Evolutionary conservation across 2,113 vertebrate species (phyloP).

Genomic region (Okapia johnstoni): DNA sequence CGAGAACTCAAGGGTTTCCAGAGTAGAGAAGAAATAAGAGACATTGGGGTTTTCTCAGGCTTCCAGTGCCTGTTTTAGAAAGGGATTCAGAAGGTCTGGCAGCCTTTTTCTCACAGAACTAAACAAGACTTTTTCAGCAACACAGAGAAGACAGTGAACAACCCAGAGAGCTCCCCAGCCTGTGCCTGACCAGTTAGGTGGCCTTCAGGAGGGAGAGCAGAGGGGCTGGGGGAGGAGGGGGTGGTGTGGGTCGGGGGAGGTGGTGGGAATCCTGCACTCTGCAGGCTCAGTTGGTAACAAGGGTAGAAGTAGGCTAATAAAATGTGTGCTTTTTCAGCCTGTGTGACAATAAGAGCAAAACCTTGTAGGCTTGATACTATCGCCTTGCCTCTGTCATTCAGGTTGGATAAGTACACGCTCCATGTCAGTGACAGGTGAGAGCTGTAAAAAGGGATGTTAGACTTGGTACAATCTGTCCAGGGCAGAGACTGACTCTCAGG

Average conservation of each 20-base stretch:
- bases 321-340: neutral
- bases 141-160: neutral
- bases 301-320: neutral
- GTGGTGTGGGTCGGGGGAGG: no score
- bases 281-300: neutral
- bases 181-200: neutral
- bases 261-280: neutral
- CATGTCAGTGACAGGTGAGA: neutral
- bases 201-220: neutral
- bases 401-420: neutral
- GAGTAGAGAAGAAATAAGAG: neutral
- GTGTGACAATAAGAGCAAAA: neutral
- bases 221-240: neutral
- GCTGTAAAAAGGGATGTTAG: neutral
- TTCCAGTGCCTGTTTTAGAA: neutral
- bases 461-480: neutral
- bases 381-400: neutral
- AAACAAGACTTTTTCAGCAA: neutral
- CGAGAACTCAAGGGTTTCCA: neutral
- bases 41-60: neutral
- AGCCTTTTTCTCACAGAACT: neutral
- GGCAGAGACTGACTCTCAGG: neutral
- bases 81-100: neutral
- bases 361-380: neutral
- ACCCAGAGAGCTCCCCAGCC: neutral